These are phyloP conservation scores for Drosophila neonasuta DNA, from an alignment of 2,888 invertebrate species.

Conservation along the genomic window DNA sequence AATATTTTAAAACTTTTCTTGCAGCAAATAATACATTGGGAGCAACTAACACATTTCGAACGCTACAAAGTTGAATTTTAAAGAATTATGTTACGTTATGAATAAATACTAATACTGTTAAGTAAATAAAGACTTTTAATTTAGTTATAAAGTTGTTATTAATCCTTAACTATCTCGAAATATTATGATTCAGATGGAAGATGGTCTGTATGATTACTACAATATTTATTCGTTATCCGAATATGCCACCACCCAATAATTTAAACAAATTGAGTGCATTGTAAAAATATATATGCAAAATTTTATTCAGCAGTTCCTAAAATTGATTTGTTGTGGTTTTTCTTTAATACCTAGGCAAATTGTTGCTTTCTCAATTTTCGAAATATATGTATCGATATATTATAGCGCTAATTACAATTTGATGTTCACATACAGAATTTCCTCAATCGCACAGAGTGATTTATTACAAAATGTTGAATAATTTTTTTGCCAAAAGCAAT, in stretches of 20 bases:
- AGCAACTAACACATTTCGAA: constrained; percentile 7
- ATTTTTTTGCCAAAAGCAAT: constrained; percentile 24
- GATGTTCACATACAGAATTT: constrained; percentile 18
- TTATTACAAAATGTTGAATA: constrained; percentile 32
- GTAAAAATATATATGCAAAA: constrained; percentile 64
- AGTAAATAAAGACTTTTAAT: not conserved
- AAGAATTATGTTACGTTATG: constrained; percentile 2
- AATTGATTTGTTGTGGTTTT: constrained; percentile 31
- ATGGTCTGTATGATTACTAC: too few relatives aligned
- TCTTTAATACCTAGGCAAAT: constrained; percentile 40
- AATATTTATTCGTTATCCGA: too few relatives aligned
- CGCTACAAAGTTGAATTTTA: constrained; percentile 9
- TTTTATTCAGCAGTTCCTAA: constrained; percentile 60
- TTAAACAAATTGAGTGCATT: constrained; percentile 46
- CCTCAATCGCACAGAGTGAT: constrained; percentile 14
- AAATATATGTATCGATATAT: constrained; percentile 45
- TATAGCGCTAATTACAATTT: constrained; percentile 54
- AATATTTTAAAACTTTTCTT: constrained; percentile 31
- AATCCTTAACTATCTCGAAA: not conserved
- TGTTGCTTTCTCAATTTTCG: constrained; percentile 26
- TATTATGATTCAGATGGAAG: too few relatives aligned
- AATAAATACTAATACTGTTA: constrained; percentile 10
- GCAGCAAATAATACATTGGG: constrained; percentile 41
- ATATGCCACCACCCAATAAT: not conserved
- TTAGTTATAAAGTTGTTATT: not conserved